These are phyloP conservation scores for Pediacus dermestoides DNA, from an alignment of 2,888 invertebrate species.

Conservation along the genomic window DNA sequence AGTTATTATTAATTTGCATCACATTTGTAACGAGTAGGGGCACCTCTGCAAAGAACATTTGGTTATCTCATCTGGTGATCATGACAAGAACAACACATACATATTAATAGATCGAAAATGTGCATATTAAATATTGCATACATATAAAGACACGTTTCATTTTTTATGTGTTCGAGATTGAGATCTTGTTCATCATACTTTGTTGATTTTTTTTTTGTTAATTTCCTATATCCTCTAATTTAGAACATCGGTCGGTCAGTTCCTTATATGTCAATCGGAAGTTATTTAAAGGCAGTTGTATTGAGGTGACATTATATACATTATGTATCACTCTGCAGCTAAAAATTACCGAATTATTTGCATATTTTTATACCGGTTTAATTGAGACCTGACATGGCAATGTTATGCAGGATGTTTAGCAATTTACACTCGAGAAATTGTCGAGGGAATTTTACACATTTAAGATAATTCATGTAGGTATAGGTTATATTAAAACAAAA, in stretches of 20 bases:
- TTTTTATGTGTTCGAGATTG: slow-evolving; percentile 29
- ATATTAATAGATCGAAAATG: slow-evolving; percentile 32
- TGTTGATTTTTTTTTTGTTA: slow-evolving; percentile 28
- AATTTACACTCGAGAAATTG: too few species aligned
- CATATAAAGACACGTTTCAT: slow-evolving; percentile 32
- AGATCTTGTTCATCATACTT: slow-evolving; percentile 26
- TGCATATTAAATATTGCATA: slow-evolving; percentile 35
- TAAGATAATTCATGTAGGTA: too few species aligned
- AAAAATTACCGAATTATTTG: slow-evolving; percentile 2
- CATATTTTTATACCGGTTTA: slow-evolving; percentile 3
- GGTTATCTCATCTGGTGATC: slow-evolving; percentile 30
- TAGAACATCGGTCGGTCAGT: slow-evolving; percentile 11
- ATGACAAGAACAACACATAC: slow-evolving; percentile 28
- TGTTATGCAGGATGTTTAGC: too few species aligned
- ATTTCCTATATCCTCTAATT: slow-evolving; percentile 27
- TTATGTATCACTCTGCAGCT: background rate
- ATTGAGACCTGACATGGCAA: too few species aligned
- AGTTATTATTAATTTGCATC: too few species aligned
- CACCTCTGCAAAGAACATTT: too few species aligned
- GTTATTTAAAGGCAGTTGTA: background rate
- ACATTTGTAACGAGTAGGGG: too few species aligned
- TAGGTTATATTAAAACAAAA: too few species aligned
- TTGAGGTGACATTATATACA: slow-evolving; percentile 3
- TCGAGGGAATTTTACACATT: too few species aligned
- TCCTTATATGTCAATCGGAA: slow-evolving; percentile 3